Evolutionary conservation across 2,888 invertebrate species (phyloP).

Genomic region (Andricus curvator): DNA sequence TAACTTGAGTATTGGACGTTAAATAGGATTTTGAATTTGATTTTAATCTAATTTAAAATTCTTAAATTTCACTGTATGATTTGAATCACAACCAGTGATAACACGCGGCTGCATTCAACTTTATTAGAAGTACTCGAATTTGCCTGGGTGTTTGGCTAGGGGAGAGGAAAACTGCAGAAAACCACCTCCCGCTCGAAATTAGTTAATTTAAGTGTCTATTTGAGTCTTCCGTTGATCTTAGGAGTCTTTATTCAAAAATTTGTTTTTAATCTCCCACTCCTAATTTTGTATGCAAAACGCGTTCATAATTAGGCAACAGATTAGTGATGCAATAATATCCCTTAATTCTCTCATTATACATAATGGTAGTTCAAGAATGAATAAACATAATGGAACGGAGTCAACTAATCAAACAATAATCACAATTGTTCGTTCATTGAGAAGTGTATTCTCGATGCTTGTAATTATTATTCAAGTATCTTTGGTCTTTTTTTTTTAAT

Average conservation of each 20-base stretch:
- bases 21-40: too few species aligned
- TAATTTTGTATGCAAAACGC: background rate
- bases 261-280: background rate
- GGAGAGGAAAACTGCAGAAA: too few species aligned
- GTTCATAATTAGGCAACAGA: background rate
- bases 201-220: background rate
- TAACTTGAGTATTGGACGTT: too few species aligned
- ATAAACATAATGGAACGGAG: background rate
- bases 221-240: background rate
- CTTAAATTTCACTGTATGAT: too few species aligned
- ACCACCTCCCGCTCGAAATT: too few species aligned
- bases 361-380: background rate
- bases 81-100: too few species aligned
- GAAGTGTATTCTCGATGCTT: background rate
- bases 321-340: conserved; percentile 5
- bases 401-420: conserved; percentile 3
- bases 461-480: background rate
- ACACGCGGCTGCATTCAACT: too few species aligned
- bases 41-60: too few species aligned
- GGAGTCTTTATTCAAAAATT: too few species aligned
- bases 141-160: too few species aligned
- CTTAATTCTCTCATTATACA: background rate
- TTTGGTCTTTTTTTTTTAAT: background rate
- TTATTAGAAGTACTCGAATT: too few species aligned
- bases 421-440: background rate